These are phyloP conservation scores for Nyctibius grandis DNA, from an alignment of 2,797 vertebrate genomes.

Conservation along the genomic window DNA sequence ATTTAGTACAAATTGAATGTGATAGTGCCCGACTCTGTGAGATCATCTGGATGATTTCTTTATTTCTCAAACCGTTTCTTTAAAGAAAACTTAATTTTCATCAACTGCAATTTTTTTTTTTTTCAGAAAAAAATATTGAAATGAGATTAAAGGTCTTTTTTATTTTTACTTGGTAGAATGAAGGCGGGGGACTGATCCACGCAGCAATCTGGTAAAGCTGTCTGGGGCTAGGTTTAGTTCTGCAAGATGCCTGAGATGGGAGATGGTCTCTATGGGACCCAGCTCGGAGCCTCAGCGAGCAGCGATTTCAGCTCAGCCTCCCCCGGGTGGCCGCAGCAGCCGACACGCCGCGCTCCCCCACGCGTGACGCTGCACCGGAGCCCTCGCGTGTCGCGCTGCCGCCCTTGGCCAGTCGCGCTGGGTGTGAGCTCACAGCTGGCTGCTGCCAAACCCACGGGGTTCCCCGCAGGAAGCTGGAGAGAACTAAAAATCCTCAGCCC, in stretches of 20 bases:
- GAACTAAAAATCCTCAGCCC: neutral
- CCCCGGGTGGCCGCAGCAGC: neutral
- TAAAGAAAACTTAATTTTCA: neutral
- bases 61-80: neutral
- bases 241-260: neutral
- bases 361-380: neutral
- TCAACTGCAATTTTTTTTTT: no score
- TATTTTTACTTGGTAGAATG: neutral
- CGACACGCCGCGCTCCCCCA: neutral
- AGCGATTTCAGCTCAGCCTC: neutral
- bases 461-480: neutral
- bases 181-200: neutral
- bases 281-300: neutral
- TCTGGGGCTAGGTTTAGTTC: neutral
- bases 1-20: neutral
- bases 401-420: neutral
- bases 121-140: rapidly evolving
- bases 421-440: neutral
- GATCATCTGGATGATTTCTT: neutral
- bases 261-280: neutral
- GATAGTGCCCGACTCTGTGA: neutral
- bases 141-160: neutral
- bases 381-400: neutral
- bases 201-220: no score
- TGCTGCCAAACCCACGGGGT: neutral